Evolutionary conservation across 2,888 invertebrate genomes (phyloP).

Genomic region (Pseudanteris insignis): DNA sequence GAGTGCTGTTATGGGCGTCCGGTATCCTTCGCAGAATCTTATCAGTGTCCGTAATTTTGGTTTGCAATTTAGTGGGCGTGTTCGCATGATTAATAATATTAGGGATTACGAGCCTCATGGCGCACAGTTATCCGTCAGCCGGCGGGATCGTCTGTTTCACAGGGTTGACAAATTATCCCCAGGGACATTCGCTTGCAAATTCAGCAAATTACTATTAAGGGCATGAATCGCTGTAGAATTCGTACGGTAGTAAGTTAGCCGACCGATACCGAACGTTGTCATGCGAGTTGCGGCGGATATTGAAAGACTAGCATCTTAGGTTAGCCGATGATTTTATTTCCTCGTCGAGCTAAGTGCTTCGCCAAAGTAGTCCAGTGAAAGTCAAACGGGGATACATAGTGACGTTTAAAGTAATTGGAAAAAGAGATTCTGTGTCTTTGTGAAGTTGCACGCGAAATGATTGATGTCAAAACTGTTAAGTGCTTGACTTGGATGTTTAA

Average conservation of each 20-base stretch:
- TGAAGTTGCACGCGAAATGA: too few species aligned
- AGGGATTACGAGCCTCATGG: constrained; percentile 36
- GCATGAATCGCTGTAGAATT: constrained; percentile 36
- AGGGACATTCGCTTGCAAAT: constrained; percentile 39
- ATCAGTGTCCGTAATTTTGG: constrained; percentile 14
- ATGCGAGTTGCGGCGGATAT: constrained; percentile 33
- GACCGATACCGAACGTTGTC: constrained; percentile 31
- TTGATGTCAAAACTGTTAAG: too few species aligned
- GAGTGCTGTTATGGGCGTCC: too few species aligned
- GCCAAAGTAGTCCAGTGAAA: too few species aligned
- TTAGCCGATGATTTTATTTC: too few species aligned
- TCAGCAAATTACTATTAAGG: constrained; percentile 43
- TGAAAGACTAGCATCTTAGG: too few species aligned
- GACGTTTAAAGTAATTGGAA: too few species aligned
- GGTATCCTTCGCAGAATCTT: too few species aligned
- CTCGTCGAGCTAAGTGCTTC: too few species aligned
- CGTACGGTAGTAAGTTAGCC: constrained; percentile 15
- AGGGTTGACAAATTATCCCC: constrained; percentile 41
- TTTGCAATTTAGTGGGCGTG: constrained; percentile 20
- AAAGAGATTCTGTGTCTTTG: too few species aligned
- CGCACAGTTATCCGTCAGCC: constrained; percentile 35
- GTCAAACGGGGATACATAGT: too few species aligned
- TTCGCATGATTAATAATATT: constrained; percentile 30
- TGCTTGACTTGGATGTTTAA: too few species aligned
- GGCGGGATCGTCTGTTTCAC: constrained; percentile 38